Base-by-base conservation (phyloP, 1,140 invertebrate genomes). In the Ridgeia piscesae region DNA sequence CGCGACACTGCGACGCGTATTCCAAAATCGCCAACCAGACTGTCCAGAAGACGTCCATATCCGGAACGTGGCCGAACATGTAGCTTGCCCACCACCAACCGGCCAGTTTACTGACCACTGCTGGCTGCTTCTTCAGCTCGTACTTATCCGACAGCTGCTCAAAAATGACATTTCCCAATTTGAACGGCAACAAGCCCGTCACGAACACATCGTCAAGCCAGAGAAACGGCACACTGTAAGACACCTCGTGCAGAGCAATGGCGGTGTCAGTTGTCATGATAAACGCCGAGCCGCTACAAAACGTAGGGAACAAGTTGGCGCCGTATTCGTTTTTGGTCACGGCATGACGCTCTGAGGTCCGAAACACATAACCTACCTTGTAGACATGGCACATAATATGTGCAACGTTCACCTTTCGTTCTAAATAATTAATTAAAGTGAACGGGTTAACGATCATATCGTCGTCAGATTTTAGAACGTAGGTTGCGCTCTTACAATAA, bases 401-500 rank as follows among this genome's bases (percentile, higher is more conserved):
- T 89, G n/a, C 34, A 94, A 94, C 0, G 94, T 93, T 91, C 95
- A 95, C 58, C 14, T 89, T 89, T 6, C 14, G 34, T 33, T 89
- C 89, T 89, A 89, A 89, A 34, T 33, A 33, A 33, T 34, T 4
- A 6, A 14, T 89, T 33, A 89, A 33, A 9, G n/a, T 34, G 14
- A 89, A 89, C 34, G 34, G n/a, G 34, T 98, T 97, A 33, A 98
- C 96, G 48, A 98, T 97, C 93, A 98, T 98, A 95, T 99, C 98
- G 95, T 99, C 98, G 95, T 99, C 98, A 95, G 98, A 97, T 97
- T 99, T 99, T 17, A 99, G 96, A 21, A 99, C 96, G 94, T 97
- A 98, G 92, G 97, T 96, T 1, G 97, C 96, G 34, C 96, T 95
- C 6, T 94, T 93, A 95, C 98, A 99, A 93, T 97, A 96, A 27